These are phyloP conservation scores for Brachyptera risi DNA, from an alignment of 2,888 invertebrate genomes.

Conservation along the genomic window DNA sequence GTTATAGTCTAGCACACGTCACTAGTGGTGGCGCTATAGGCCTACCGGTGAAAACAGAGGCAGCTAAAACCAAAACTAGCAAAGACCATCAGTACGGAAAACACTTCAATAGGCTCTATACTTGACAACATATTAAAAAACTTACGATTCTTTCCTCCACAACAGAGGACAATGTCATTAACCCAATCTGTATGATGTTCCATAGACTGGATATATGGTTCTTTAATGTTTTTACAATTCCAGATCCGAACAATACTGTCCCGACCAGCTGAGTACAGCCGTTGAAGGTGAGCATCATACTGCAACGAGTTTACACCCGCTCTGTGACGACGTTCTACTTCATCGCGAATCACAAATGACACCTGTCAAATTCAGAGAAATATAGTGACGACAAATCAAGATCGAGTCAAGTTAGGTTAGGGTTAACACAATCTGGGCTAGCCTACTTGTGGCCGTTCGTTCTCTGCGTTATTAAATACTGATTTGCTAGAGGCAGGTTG, in stretches of 20 bases:
- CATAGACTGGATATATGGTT: constrained; percentile 91
- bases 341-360: constrained; percentile 96
- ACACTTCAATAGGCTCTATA: too few species aligned
- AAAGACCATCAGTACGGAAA: neutral
- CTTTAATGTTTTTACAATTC: constrained; percentile 60
- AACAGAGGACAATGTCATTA: constrained; percentile 97
- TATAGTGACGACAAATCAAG: too few species aligned
- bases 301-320: constrained; percentile 96
- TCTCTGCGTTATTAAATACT: too few species aligned
- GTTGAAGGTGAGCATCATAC: constrained; percentile 79
- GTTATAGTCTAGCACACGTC: too few species aligned
- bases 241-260: constrained; percentile 96
- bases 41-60: too few species aligned
- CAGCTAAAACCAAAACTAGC: too few species aligned
- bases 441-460: too few species aligned
- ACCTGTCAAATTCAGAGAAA: too few species aligned
- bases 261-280: constrained; percentile 92
- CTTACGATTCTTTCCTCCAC: constrained; percentile 90
- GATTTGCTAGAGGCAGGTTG: too few species aligned
- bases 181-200: constrained; percentile 99
- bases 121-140: constrained; percentile 35
- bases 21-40: too few species aligned
- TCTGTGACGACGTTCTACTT: constrained; percentile 88
- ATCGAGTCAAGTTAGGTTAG: too few species aligned
- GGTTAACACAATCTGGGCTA: too few species aligned